Conservation (phyloP, 2,888 invertebrate species). For the Hirtodrosophila duncani region DNA sequence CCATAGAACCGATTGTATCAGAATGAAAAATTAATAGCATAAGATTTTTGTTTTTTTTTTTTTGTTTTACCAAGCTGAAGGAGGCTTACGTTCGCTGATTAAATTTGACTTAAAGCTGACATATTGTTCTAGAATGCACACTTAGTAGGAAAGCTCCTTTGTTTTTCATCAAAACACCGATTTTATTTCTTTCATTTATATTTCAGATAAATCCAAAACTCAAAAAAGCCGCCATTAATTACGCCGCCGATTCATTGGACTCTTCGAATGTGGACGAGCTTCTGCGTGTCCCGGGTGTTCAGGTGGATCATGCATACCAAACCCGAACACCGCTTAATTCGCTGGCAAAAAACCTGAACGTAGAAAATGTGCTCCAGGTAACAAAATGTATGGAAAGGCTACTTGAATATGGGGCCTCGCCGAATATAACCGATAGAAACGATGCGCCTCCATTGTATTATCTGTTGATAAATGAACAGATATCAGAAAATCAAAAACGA, state of each 20-base stretch:
- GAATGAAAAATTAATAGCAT: too few relatives aligned
- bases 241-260: conserved; percentile 72
- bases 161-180: too few relatives aligned
- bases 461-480: conserved; percentile 59
- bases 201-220: neutral
- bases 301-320: conserved; percentile 59
- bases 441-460: conserved; percentile 70
- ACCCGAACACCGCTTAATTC: conserved; percentile 72
- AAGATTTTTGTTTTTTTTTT: too few relatives aligned
- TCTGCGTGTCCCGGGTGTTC: conserved; percentile 36
- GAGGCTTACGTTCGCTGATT: too few relatives aligned
- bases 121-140: too few relatives aligned
- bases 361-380: conserved; percentile 55
- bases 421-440: conserved; percentile 71
- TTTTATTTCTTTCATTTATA: too few relatives aligned
- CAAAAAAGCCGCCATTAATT: conserved; percentile 62
- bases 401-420: conserved; percentile 66
- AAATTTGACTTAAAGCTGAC: too few relatives aligned
- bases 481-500: conserved; percentile 43
- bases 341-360: conserved; percentile 62
- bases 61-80: too few relatives aligned
- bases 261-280: conserved; percentile 57
- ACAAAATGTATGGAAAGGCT: conserved; percentile 62
- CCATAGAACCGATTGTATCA: too few relatives aligned
- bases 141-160: too few relatives aligned